A percentile compares a stretch with the other conserved stretches of the same genome.
These are phyloP conservation scores for Cyrtodaria siliqua DNA, from an alignment of 2,888 invertebrate genomes.

Conservation along the genomic window DNA sequence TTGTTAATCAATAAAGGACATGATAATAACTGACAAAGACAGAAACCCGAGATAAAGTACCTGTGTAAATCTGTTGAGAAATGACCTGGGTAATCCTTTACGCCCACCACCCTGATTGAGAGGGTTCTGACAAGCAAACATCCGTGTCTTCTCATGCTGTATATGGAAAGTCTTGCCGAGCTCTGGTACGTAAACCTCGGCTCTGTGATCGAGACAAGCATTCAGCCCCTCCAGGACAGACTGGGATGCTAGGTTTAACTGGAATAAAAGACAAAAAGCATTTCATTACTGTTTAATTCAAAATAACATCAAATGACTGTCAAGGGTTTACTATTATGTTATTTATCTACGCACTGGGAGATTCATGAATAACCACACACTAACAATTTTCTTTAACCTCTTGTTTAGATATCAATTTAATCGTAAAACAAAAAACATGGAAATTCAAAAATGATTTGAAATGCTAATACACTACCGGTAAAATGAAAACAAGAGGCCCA, in stretches of 20 bases:
- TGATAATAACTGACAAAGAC: no score
- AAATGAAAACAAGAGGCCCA: no score
- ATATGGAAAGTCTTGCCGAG: slow-evolving; percentile 94
- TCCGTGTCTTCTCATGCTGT: slow-evolving; percentile 90
- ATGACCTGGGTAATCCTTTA: slow-evolving; percentile 97
- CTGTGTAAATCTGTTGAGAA: slow-evolving; percentile 96
- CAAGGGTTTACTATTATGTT: not conserved
- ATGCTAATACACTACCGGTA: no score
- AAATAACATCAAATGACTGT: not conserved
- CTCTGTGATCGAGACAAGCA: slow-evolving; percentile 98
- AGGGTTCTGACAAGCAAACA: slow-evolving; percentile 99
- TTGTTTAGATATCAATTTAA: no score
- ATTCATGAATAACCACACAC: no score
- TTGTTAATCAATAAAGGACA: no score
- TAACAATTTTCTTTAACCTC: no score
- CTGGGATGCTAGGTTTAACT: slow-evolving; percentile 98
- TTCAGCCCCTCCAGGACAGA: slow-evolving; percentile 99
- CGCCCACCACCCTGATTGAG: slow-evolving; percentile 97
- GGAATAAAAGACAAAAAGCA: slow-evolving; percentile 60
- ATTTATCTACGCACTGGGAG: not conserved
- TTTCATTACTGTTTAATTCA: no score
- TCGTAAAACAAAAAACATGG: no score
- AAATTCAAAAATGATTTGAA: no score
- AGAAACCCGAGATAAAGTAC: slow-evolving; percentile 51
- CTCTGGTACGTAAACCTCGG: slow-evolving; percentile 98